phyloP scores from a whole-genome alignment of 2,113 vertebrate genomes.

The Daboia siamensis region DNA sequence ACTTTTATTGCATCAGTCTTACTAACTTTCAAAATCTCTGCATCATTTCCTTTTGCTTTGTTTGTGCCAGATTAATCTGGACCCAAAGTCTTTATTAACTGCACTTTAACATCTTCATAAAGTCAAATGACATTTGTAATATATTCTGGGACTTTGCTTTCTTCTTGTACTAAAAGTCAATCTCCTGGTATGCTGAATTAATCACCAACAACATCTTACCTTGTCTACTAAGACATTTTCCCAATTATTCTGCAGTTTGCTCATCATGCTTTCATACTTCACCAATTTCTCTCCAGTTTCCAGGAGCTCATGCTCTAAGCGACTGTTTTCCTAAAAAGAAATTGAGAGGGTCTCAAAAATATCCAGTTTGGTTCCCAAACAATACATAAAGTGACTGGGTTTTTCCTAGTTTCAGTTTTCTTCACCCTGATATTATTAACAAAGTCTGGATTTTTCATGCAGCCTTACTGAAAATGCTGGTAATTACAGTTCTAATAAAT shows the following conservation, averaged over 20 bases:
- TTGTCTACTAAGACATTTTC: conserved; percentile 86
- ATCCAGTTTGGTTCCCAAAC: not conserved
- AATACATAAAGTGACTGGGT: not conserved
- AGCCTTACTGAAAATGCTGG: not conserved
- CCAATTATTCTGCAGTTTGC: conserved; percentile 84
- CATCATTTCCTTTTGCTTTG: not conserved
- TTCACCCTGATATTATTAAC: not conserved
- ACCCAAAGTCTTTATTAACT: not conserved
- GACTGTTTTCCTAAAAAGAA: conserved; percentile 81
- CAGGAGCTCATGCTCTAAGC: conserved; percentile 84
- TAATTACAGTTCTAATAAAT: not conserved
- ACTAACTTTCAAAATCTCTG: not conserved
- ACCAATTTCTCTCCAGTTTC: conserved; percentile 81
- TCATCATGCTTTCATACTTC: conserved; percentile 76
- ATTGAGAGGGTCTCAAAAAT: not conserved
- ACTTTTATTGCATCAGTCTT: not conserved
- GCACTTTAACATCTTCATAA: not conserved
- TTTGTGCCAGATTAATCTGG: not conserved
- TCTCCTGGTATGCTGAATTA: not conserved
- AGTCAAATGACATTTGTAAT: not conserved
- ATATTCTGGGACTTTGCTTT: not conserved
- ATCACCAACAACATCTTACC: conserved; percentile 62
- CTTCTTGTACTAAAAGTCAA: not conserved
- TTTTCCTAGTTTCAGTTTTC: not conserved
- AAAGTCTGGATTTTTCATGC: not conserved